Conservation (phyloP, 2,113 vertebrate genomes). For the Tragelaphus strepsiceros region DNA sequence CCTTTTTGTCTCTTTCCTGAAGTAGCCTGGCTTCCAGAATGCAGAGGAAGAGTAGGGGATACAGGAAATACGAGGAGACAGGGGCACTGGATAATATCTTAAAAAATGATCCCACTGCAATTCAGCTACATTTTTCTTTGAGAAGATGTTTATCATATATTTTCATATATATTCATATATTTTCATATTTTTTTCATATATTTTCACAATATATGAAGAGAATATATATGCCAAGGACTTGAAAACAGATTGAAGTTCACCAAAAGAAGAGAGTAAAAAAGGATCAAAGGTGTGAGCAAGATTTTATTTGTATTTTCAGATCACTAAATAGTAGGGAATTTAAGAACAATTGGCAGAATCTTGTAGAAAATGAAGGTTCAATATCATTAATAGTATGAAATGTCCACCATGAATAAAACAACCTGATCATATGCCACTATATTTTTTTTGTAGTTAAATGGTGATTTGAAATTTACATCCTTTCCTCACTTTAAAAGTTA, state of each 20-base stretch:
- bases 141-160: background rate
- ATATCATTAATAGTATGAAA: background rate
- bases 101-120: background rate
- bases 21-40: background rate
- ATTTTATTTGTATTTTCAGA: background rate
- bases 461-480: background rate
- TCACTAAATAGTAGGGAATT: background rate
- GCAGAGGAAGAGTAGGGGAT: background rate
- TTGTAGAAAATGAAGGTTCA: background rate
- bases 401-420: background rate
- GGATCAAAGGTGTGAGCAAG: background rate
- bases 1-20: background rate
- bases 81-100: background rate
- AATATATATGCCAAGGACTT: background rate
- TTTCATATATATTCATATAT: background rate
- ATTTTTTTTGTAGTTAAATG: background rate
- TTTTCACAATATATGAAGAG: background rate
- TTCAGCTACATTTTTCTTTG: background rate
- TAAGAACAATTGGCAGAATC: background rate
- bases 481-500: slow-evolving; percentile 3
- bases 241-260: background rate
- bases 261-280: background rate
- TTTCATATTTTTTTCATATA: background rate
- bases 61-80: background rate
- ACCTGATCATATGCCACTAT: background rate